A percentile compares a stretch with the other conserved stretches of the same genome.
Evolutionary conservation across 1,140 invertebrate genomes (phyloP).

Genomic region (Ostrea edulis): DNA sequence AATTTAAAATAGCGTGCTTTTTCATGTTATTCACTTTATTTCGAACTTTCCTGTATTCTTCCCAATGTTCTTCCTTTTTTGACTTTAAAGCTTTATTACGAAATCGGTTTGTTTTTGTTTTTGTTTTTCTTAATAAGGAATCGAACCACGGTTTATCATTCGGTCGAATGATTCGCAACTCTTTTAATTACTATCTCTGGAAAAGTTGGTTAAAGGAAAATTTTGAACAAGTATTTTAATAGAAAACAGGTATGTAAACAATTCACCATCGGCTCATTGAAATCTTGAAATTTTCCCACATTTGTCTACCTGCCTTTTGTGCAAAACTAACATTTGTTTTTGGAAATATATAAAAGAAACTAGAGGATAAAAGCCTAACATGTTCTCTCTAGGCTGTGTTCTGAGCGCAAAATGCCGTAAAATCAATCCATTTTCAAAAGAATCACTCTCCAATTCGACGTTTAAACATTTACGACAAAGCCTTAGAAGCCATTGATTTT

Average conservation of each 20-base stretch:
- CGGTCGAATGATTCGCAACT: background rate
- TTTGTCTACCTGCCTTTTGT: background rate
- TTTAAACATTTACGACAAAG: slow-evolving; percentile 6
- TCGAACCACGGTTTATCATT: no score
- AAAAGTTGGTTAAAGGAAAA: background rate
- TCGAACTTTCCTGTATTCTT: no score
- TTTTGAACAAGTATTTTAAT: background rate
- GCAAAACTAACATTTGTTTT: slow-evolving; percentile 6
- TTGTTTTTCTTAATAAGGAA: background rate
- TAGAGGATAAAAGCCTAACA: background rate
- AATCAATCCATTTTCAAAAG: slow-evolving; percentile 26
- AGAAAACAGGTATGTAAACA: background rate
- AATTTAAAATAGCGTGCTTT: no score
- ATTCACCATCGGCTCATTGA: background rate
- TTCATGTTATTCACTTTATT: no score
- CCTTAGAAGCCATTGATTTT: background rate
- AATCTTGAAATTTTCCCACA: background rate
- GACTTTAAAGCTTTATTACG: background rate
- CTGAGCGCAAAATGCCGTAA: background rate
- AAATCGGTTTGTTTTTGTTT: background rate
- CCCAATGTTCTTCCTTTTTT: background rate
- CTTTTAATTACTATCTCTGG: background rate
- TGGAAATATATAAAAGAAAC: background rate
- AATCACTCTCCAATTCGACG: background rate
- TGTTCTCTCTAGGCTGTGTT: background rate